Base-by-base conservation (phyloP, 1,140 invertebrate genomes). In the Neodiprion pinetum region DNA sequence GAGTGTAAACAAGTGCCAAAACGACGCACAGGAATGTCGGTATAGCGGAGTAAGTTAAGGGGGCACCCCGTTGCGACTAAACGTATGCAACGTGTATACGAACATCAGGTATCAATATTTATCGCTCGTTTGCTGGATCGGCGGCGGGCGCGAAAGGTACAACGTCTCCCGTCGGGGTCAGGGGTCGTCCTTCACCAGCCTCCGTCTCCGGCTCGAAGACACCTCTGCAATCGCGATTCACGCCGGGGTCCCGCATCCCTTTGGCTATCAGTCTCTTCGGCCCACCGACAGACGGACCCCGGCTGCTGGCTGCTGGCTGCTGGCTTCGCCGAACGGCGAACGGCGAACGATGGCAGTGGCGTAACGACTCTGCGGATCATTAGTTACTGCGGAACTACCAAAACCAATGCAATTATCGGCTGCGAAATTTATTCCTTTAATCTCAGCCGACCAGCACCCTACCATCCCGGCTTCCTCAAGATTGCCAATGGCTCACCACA, bases 301-400 rank as follows among this genome's bases (percentile, higher is more conserved):
- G 28, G 28, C 28, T 40, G 28, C 28, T 40, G 28, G 28, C 28
- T 40, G 28, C 28, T 40, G 28, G 28, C 28, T 40, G 28, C 28
- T 40, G 28, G 2, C 28, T 40, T 40, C 28, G 28, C 0, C 28
- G 28, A 40, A 40, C 28, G 28, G 28, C 28, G 28, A 40, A 40
- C 28, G 28, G 28, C 28, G 28, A 40, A 40, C 11, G 53, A 61
- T 17, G 53, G 53, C 76, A 17, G 77, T 82, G 72, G 82, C 77
- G 83, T 88, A 88, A 88, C 85, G 85, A 87, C 86, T 88, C 87
- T 88, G 85, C 28, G 83, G 86, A 88, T 88, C 87, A 88, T 88
- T 88, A 88, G 85, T 88, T 88, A 88, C 85, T 80, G 28, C 28
- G 86, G 85, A 88, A 88, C 83, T 87, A 88, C 87, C 86, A 61